Base-by-base conservation (phyloP, 2,797 vertebrate species). In the Coracias cyanogaster region DNA sequence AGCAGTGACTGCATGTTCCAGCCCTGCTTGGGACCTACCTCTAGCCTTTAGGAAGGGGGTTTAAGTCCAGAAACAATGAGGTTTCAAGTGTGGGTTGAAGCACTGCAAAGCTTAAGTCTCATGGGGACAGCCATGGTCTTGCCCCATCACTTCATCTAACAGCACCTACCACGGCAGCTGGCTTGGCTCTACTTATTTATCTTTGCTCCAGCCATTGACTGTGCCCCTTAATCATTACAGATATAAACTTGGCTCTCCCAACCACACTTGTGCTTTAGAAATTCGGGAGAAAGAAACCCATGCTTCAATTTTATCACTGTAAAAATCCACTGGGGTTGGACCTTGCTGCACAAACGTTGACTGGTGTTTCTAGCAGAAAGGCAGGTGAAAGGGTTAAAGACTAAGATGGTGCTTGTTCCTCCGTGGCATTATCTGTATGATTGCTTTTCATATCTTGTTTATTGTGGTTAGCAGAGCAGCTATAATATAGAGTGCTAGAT, bases 391-490 rank as follows among this genome's bases (percentile, higher is more conserved):
- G 96, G 90, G 94, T 97, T 97, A 96, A 97, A 93, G 85, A 77
- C 8, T 7, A 90, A 93, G 76, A 74, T 66, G 72, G 61, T 52
- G 41, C 86, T 91, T 89, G 57, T 62, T 94, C 86, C 83, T 95
- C 71, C 57, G 5, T 87, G 74, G 90, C 62, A 83, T 97, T 97
- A 97, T 95, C 95, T 96, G 86, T 96, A 70, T 96, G 96, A 97
- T 98, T 97, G 94, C 97, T 97, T 97, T 96, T 97, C 94, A 84
- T 97, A 94, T 94, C 97, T 97, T 97, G 96, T 97, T 97, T 97
- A 96, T 95, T 92, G 96, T 94, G 94, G 87, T 96, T 97, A 97
- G 92, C 60, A 31, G 95, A 97, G 95, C 95, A 95, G 92, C 89
- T 94, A 95, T 96, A 96, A 97, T 97, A 67, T 22, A 82, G 84